Conservation (phyloP, 2,888 invertebrate genomes). For the Hemithea aestivaria region DNA sequence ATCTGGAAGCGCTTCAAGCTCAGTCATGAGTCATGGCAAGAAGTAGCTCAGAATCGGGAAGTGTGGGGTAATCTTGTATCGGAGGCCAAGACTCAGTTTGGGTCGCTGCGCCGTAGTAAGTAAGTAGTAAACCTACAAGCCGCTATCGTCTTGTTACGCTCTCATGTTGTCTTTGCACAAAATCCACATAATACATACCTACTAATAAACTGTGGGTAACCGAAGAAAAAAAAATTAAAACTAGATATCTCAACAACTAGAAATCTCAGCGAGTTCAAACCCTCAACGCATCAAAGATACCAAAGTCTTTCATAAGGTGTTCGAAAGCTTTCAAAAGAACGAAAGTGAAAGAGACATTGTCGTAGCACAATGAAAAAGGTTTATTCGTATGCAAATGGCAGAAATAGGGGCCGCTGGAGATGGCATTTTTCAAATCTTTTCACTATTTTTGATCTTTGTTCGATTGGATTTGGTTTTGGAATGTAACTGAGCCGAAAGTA, state of each 20-base stretch:
- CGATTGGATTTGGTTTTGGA: slow-evolving; percentile 16
- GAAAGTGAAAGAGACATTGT: slow-evolving; percentile 50
- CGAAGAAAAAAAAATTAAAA: too few species aligned
- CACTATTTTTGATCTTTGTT: slow-evolving; percentile 34
- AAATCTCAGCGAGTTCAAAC: slow-evolving; percentile 2
- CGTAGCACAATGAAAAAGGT: slow-evolving; percentile 35
- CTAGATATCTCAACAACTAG: too few species aligned
- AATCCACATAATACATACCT: too few species aligned
- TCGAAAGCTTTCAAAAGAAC: slow-evolving; percentile 36
- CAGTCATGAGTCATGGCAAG: too few species aligned
- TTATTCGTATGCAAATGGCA: slow-evolving; percentile 53
- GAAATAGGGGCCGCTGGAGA: slow-evolving; percentile 37
- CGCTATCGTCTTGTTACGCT: too few species aligned
- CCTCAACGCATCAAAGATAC: slow-evolving; percentile 34
- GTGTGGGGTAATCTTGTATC: too few species aligned
- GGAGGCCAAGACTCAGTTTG: too few species aligned
- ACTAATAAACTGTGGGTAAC: too few species aligned
- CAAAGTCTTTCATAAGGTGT: slow-evolving; percentile 27
- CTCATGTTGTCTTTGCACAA: too few species aligned
- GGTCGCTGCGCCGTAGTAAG: too few species aligned
- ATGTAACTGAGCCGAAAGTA: slow-evolving; percentile 4
- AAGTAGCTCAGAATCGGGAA: too few species aligned
- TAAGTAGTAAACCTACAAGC: too few species aligned
- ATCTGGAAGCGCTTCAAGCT: background rate
- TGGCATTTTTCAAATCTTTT: slow-evolving; percentile 45